These are phyloP conservation scores for Pteruthius melanotis DNA, from an alignment of 2,113 vertebrate genomes.

Conservation along the genomic window DNA sequence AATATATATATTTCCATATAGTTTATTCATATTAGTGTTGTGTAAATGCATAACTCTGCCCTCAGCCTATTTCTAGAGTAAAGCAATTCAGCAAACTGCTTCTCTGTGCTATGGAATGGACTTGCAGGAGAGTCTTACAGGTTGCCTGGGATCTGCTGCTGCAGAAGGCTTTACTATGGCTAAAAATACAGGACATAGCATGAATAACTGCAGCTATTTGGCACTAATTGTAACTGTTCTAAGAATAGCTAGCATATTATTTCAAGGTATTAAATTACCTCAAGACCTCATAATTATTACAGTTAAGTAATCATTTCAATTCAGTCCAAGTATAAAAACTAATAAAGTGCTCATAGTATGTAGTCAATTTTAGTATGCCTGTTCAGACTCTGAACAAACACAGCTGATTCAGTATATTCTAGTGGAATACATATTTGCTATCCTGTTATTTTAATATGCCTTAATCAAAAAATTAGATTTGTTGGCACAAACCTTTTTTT, in stretches of 20 bases:
- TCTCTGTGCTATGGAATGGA: not conserved
- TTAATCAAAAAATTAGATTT: slow-evolving; percentile 38
- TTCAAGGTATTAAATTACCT: slow-evolving; percentile 42
- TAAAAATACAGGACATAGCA: not conserved
- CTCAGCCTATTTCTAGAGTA: not conserved
- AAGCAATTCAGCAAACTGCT: not conserved
- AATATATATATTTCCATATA: too few relatives aligned
- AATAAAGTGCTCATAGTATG: slow-evolving; percentile 17
- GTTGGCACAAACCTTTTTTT: slow-evolving; percentile 7
- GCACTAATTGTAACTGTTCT: slow-evolving; percentile 1
- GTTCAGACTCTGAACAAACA: slow-evolving; percentile 10
- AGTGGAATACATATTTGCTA: not conserved
- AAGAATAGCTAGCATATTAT: slow-evolving; percentile 38
- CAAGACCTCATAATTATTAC: slow-evolving; percentile 25
- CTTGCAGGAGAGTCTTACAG: not conserved
- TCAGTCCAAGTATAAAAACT: slow-evolving; percentile 37
- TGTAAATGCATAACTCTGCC: not conserved
- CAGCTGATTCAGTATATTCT: slow-evolving; percentile 41
- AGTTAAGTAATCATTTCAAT: slow-evolving; percentile 53
- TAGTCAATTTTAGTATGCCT: slow-evolving; percentile 29
- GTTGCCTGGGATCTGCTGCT: not conserved
- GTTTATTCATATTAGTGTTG: not conserved
- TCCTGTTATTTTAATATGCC: slow-evolving; percentile 31
- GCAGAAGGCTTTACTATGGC: not conserved
- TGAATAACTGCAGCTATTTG: slow-evolving; percentile 23